A percentile compares a stretch with the other conserved stretches of the same genome.
These are phyloP conservation scores for Prinia subflava DNA, from an alignment of 2,113 vertebrate genomes.

Conservation along the genomic window DNA sequence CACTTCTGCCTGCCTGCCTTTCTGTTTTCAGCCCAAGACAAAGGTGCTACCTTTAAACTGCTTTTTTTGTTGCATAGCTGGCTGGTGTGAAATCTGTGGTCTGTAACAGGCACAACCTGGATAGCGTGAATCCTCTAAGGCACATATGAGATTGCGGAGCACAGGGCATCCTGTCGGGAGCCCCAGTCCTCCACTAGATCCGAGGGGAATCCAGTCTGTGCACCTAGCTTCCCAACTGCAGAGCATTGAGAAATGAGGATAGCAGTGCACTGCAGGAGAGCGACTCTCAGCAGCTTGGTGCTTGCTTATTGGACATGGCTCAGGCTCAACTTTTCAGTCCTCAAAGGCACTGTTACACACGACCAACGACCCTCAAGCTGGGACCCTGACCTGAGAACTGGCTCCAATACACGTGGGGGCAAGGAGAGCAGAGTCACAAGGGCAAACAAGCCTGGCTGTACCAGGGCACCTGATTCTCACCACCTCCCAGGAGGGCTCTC, in stretches of 20 bases:
- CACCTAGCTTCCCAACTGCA: constrained; percentile 56
- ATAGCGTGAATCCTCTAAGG: constrained; percentile 73
- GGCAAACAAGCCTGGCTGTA: not conserved
- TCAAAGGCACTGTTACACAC: constrained; percentile 4
- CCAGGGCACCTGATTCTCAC: not conserved
- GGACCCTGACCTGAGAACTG: constrained; percentile 17
- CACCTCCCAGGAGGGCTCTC: not conserved
- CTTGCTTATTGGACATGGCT: constrained; percentile 25
- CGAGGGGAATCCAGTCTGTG: constrained; percentile 61
- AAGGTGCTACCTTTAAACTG: constrained; percentile 65
- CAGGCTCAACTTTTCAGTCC: constrained; percentile 7
- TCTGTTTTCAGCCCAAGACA: not conserved
- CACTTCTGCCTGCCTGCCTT: constrained; percentile 51
- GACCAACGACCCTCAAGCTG: not conserved
- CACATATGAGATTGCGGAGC: constrained; percentile 45
- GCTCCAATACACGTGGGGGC: not conserved
- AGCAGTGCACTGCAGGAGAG: constrained; percentile 50
- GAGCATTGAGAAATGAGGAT: constrained; percentile 50
- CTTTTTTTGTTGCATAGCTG: constrained; percentile 71
- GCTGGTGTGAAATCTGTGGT: constrained; percentile 59
- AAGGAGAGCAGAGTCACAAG: not conserved
- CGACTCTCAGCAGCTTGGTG: constrained; percentile 5
- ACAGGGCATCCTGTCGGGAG: constrained; percentile 1
- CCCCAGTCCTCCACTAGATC: constrained; percentile 49
- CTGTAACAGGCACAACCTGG: constrained; percentile 70